A percentile compares a stretch with the other conserved stretches of the same genome.
Conservation (phyloP, 2,888 invertebrate genomes). For the Buathra laborator region DNA sequence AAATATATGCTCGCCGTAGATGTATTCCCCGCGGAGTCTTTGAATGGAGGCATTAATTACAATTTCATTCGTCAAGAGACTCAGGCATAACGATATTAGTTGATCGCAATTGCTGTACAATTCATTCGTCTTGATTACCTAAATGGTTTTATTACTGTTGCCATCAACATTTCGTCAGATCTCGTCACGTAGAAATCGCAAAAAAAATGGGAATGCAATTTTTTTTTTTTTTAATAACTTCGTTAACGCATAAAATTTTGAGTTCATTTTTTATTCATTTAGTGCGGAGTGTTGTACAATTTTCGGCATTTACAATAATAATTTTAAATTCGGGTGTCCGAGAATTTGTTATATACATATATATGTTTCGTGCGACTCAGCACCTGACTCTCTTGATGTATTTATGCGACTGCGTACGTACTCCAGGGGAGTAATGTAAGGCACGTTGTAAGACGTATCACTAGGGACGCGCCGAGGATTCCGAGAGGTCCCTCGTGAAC, state of each 20-base stretch:
- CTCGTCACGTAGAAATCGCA: too few species aligned
- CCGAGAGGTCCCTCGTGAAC: slow-evolving; percentile 61
- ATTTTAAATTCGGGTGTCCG: too few species aligned
- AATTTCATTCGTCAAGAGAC: neutral
- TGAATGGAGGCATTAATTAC: slow-evolving; percentile 29
- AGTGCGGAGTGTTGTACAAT: too few species aligned
- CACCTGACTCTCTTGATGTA: neutral
- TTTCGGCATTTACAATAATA: too few species aligned
- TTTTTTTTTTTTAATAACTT: too few species aligned
- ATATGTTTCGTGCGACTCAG: neutral
- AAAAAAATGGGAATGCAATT: too few species aligned
- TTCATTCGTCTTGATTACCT: neutral
- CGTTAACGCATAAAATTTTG: too few species aligned
- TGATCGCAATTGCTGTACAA: neutral
- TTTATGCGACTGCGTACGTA: slow-evolving; percentile 4
- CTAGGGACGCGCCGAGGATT: slow-evolving; percentile 67
- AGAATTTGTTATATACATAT: too few species aligned
- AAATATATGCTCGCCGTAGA: slow-evolving; percentile 3
- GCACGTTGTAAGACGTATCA: slow-evolving; percentile 68
- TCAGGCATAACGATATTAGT: neutral
- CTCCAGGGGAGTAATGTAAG: slow-evolving; percentile 34
- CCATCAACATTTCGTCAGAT: too few species aligned
- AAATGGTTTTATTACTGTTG: neutral
- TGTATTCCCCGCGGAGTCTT: slow-evolving; percentile 16
- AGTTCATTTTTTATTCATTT: too few species aligned